Evolutionary conservation across 37 sponge, comb jelly and placozoan species (phyloP).

Genomic region (Bolinopsis microptera): DNA sequence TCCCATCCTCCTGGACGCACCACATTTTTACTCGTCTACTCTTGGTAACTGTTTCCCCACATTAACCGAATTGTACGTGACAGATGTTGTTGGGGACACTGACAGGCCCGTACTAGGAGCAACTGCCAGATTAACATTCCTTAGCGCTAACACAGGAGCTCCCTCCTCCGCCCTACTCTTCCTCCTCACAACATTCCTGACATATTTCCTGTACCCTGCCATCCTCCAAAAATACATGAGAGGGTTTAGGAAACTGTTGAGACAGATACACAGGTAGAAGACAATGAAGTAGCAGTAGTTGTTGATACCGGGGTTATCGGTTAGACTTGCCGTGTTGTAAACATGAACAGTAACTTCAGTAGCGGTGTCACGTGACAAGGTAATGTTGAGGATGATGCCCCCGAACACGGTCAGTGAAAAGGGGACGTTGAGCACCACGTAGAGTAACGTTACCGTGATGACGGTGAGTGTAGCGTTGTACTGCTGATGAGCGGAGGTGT

Average conservation of each 20-base stretch:
- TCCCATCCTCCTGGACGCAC: too few species aligned
- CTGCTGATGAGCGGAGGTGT: background rate
- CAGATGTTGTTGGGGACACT: too few species aligned
- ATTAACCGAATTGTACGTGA: too few species aligned
- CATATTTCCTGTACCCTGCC: background rate
- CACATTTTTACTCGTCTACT: too few species aligned
- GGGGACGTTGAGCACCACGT: background rate
- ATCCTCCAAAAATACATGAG: conserved; percentile 21
- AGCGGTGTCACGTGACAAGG: background rate
- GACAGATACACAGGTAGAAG: conserved; percentile 4
- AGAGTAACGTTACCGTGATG: conserved; percentile 1
- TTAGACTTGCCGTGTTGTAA: background rate
- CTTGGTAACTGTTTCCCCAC: too few species aligned
- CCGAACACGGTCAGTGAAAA: conserved; percentile 1
- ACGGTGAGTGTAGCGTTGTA: conserved; percentile 3
- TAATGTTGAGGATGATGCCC: background rate
- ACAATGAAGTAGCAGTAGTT: conserved; percentile 3
- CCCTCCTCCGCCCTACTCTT: too few species aligned
- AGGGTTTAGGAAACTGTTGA: conserved; percentile 42
- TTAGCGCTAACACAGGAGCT: too few species aligned
- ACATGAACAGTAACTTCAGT: background rate
- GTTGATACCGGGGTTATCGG: background rate
- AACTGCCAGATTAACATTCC: too few species aligned
- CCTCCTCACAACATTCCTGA: background rate
- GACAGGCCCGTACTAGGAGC: too few species aligned